Percentiles rank a stretch among this genome's conserved stretches.
Conservation (phyloP, 2,888 invertebrate genomes). For the Agonopterix subpropinquella region DNA sequence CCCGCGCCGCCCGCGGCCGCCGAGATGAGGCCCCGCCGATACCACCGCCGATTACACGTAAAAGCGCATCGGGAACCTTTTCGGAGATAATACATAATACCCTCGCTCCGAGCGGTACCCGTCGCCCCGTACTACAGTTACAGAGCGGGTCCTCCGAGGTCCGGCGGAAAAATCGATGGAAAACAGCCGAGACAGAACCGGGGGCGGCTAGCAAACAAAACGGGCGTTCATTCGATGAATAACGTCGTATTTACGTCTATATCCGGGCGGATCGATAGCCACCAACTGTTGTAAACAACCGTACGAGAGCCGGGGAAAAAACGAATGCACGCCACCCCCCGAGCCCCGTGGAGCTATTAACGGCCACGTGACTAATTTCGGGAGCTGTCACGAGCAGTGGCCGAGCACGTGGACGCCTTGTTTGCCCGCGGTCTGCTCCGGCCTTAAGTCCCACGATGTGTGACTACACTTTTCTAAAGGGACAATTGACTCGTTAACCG, state of each 20-base stretch:
- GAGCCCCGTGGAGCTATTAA: slow-evolving; percentile 57
- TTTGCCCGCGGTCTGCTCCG: slow-evolving; percentile 13
- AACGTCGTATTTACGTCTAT: slow-evolving; percentile 56
- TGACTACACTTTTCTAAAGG: slow-evolving; percentile 8
- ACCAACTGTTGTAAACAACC: slow-evolving; percentile 72
- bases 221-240: slow-evolving; percentile 45
- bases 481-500: slow-evolving; percentile 18
- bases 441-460: neutral
- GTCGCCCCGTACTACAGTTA: neutral
- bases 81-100: slow-evolving; percentile 43
- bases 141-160: slow-evolving; percentile 10
- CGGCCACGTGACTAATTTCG: slow-evolving; percentile 73
- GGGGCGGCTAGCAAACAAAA: slow-evolving; percentile 42
- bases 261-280: slow-evolving; percentile 61
- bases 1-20: slow-evolving; percentile 17
- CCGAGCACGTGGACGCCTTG: slow-evolving; percentile 45
- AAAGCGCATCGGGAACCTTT: slow-evolving; percentile 54
- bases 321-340: slow-evolving; percentile 37
- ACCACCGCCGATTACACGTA: slow-evolving; percentile 40
- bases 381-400: slow-evolving; percentile 67
- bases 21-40: slow-evolving; percentile 25
- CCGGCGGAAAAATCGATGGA: slow-evolving; percentile 59
- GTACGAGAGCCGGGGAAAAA: slow-evolving; percentile 56
- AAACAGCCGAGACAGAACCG: slow-evolving; percentile 50
- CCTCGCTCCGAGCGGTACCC: slow-evolving; percentile 17